phyloP scores from a whole-genome alignment of 2,113 vertebrate genomes.

The Crotalus horridus region DNA sequence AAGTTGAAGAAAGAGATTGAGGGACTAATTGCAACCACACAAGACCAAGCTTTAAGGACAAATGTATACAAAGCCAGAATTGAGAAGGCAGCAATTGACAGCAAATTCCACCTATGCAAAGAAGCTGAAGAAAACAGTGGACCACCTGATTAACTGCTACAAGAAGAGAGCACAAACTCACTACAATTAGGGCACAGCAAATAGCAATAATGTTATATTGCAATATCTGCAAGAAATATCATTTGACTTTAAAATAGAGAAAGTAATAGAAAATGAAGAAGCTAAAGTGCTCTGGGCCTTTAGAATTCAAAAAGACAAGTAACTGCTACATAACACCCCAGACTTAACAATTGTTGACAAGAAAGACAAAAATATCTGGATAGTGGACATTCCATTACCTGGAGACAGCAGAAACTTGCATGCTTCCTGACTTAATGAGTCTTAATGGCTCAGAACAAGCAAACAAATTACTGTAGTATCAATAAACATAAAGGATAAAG shows the following conservation, averaged over 20 bases:
- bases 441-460: background rate
- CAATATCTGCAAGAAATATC: background rate
- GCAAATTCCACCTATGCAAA: background rate
- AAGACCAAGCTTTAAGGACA: background rate
- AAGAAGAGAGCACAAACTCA: background rate
- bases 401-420: background rate
- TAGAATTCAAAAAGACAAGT: background rate
- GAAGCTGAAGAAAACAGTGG: background rate
- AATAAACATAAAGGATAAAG: background rate
- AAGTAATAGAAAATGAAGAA: background rate
- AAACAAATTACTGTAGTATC: background rate
- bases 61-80: background rate
- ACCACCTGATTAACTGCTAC: background rate
- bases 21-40: background rate
- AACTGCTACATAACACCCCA: background rate
- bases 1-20: background rate
- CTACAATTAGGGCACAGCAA: background rate
- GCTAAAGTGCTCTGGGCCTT: background rate
- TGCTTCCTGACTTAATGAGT: background rate
- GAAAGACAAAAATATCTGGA: background rate
- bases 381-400: background rate
- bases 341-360: background rate
- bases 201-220: background rate
- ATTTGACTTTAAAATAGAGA: background rate
- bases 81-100: background rate